A percentile compares a stretch with the other conserved stretches of the same genome.
Conservation (phyloP, 92 coral and sea anemone species). For the Metridium senile region DNA sequence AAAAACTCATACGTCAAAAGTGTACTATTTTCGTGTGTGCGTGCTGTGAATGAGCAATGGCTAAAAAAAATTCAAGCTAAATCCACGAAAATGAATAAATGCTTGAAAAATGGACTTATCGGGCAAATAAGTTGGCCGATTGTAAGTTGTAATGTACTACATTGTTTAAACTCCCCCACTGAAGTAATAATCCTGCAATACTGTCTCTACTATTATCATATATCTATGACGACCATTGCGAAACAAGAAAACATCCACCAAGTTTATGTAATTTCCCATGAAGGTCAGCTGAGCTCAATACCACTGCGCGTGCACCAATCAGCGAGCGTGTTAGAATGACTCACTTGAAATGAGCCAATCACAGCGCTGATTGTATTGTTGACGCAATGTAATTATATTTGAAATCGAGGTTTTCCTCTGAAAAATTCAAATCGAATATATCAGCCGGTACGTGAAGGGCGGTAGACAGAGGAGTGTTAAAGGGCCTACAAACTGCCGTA, state of each 20-base stretch:
- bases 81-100: too few species aligned
- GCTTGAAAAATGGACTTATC: too few species aligned
- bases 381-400: conserved; percentile 42
- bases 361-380: conserved; percentile 30
- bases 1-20: too few species aligned
- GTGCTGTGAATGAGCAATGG: too few species aligned
- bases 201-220: conserved; percentile 46
- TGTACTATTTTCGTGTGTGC: too few species aligned
- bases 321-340: conserved; percentile 48
- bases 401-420: conserved; percentile 43
- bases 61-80: too few species aligned
- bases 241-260: conserved; percentile 21
- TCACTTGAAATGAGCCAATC: conserved; percentile 17
- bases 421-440: conserved; percentile 26
- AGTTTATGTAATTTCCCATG: conserved; percentile 40
- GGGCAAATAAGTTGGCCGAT: too few species aligned
- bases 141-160: too few species aligned
- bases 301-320: conserved; percentile 32
- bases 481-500: not conserved
- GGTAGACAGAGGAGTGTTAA: conserved; percentile 7
- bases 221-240: conserved; percentile 45
- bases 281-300: conserved; percentile 38
- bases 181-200: too few species aligned
- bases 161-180: too few species aligned
- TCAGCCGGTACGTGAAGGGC: conserved; percentile 32